Percentiles rank a stretch among this genome's conserved stretches.
Evolutionary conservation across 92 coral and sea anemone genomes (phyloP).

Genomic region (Ricordea florida): DNA sequence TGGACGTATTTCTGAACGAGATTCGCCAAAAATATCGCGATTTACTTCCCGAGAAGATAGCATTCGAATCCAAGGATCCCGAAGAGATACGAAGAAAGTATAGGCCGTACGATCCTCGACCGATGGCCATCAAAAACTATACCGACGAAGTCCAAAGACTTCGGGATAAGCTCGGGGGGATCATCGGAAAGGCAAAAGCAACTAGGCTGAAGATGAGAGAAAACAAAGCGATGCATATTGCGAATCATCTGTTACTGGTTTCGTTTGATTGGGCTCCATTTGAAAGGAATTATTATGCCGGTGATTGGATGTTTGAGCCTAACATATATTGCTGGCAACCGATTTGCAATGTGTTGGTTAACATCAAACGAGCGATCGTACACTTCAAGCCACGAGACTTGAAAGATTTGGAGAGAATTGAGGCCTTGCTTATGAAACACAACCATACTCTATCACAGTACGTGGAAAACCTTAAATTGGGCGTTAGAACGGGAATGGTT

Average conservation of each 20-base stretch:
- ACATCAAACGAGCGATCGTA: neutral
- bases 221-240: constrained; percentile 56
- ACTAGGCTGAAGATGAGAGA: constrained; percentile 50
- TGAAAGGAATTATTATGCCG: constrained; percentile 76
- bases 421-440: constrained; percentile 37
- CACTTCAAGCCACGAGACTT: constrained; percentile 41
- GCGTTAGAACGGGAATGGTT: constrained; percentile 89
- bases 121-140: constrained; percentile 54
- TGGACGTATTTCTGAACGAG: constrained; percentile 51
- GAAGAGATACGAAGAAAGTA: constrained; percentile 47
- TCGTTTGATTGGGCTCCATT: constrained; percentile 71
- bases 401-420: constrained; percentile 35
- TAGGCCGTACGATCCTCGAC: constrained; percentile 74
- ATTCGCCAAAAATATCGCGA: constrained; percentile 37
- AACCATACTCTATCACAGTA: constrained; percentile 65
- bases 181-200: constrained; percentile 40
- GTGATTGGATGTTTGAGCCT: constrained; percentile 91
- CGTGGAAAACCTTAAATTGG: constrained; percentile 77
- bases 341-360: constrained; percentile 18
- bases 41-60: constrained; percentile 29
- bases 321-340: constrained; percentile 90
- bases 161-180: constrained; percentile 29
- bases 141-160: constrained; percentile 65
- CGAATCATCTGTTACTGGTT: constrained; percentile 56
- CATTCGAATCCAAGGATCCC: neutral